Evolutionary conservation across 2,113 vertebrate species (phyloP).

Genomic region (Microcebus ravelobensis): DNA sequence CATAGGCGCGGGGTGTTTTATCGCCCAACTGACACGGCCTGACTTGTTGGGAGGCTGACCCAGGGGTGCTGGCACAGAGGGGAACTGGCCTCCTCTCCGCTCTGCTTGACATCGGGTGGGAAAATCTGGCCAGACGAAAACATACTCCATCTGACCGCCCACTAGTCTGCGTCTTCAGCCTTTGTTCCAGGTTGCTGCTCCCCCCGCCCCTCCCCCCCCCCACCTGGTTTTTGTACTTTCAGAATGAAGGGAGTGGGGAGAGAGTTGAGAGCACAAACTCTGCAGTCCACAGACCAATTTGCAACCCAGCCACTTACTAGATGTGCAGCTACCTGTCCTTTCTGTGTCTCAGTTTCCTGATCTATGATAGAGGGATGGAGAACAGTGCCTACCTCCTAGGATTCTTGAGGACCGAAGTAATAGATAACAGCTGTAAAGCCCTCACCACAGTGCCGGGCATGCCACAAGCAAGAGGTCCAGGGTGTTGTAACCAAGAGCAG

Average conservation of each 20-base stretch:
- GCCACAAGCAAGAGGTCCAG: not conserved
- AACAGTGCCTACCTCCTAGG: not conserved
- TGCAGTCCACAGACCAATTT: not conserved
- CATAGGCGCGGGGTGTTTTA: not conserved
- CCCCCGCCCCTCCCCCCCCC: not conserved
- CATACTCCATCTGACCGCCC: not conserved
- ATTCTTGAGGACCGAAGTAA: not conserved
- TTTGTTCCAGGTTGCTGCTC: not conserved
- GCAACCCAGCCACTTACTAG: not conserved
- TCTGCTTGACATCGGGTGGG: not conserved
- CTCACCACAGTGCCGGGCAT: not conserved
- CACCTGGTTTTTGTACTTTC: not conserved
- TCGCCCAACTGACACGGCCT: not conserved
- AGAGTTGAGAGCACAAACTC: not conserved
- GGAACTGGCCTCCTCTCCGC: not conserved
- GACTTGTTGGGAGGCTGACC: not conserved
- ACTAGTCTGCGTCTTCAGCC: not conserved
- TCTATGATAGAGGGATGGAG: not conserved
- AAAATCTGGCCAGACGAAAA: not conserved
- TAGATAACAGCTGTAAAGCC: not conserved
- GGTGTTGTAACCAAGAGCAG: not conserved
- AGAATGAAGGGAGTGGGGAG: not conserved
- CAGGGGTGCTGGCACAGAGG: not conserved
- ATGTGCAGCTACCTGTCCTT: not conserved
- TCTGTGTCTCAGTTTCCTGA: not conserved